Base-by-base conservation (phyloP, 1,140 invertebrate species). In the Heterodera schachtii region DNA sequence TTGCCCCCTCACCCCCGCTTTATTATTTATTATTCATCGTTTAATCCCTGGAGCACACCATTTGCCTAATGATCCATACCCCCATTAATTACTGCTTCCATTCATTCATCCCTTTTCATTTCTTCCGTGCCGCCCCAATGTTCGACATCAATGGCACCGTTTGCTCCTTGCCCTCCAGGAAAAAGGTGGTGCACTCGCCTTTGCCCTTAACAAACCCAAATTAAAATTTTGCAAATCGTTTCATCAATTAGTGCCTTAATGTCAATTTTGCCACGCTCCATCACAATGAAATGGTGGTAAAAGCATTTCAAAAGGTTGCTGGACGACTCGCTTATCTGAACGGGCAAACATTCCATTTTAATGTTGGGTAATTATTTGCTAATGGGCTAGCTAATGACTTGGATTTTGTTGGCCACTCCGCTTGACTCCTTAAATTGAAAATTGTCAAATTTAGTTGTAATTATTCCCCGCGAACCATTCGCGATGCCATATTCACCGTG, bases 301-400 rank as follows among this genome's bases (percentile, higher is more conserved):
- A 89, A 90, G 83, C 87, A 89, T 66, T 84, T 83, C 47, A 89
- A 73, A n/a, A 90, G 77, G 82, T 88, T 89, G 79, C 81, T 84
- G 0, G 88, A 83, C 13, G 81, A 47, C 31, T 90, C 89, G 75
- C 87, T 89, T 13, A 89, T 89, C 87, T 89, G 31, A 49, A 84
- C 11, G 49, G 49, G 31, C 31, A 31, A 31, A 31, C 31, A 52
- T 8, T 6, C 49, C 49, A 52, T 52, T 52, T 52, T 11, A 85
- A 74, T 31, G 31, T 47, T 82, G 8, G 9, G 31, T 2, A 85
- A 3, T 70, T 46, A 49, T 21, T 9, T 16, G 41, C 47, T 57
- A 5, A 52, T 11, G 1, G 7, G 49, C 13, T 46, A 21, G 73
- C n/a, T 77, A 60, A 16, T 16, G 41, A 87, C 87, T 78, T 89